Evolutionary conservation across 2,113 vertebrate species (phyloP), one percentile per base, ranked within the genome.

Genomic region (Prionailurus viverrinus): DNA sequence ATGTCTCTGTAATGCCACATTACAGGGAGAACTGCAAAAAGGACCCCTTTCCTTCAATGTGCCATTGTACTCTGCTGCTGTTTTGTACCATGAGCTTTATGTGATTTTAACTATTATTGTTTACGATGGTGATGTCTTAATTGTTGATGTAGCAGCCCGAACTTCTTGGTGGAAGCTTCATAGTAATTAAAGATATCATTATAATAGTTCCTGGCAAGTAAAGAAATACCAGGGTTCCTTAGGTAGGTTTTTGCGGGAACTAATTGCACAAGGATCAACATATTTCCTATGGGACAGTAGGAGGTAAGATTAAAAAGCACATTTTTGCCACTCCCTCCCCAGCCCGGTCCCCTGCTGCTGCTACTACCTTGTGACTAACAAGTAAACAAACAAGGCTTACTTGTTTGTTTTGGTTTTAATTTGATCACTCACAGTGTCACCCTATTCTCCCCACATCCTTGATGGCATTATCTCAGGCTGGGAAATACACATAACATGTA

Each of bases 71-170:
- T 76, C 68, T 19, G 15, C 4, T 4, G 65, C 7, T 92, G 27
- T 82, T 61, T 3, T 45, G 55, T 79, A 36, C 58, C 94, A 84
- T 97, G 41, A 71, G 81, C 83, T 95, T 97, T 96, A 91, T 93
- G 96, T 96, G 93, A 29, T 7, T 97, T 91, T 97, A 97, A 92
- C 98, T 98, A 95, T 87, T 97, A 97, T 94, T 69, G 33, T 97
- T 98, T 97, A 91, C 53, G 78, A 91, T 91, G 73, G 97, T 94
- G 97, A 78, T 36, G 11, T 91, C 98, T 93, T 94, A 97, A 97
- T 97, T 98, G 93, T 98, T 98, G 95, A 95, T 98, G 89, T 91
- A 95, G 88, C 0, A 3, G 69, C 84, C 71, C 81, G 71, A 97
- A 51, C 69, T 83, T 90, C 86, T 97, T 61, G 21, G 78, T 92